phyloP scores from a whole-genome alignment of 2,797 vertebrate species.

The Sebastes kiyomatsui region DNA sequence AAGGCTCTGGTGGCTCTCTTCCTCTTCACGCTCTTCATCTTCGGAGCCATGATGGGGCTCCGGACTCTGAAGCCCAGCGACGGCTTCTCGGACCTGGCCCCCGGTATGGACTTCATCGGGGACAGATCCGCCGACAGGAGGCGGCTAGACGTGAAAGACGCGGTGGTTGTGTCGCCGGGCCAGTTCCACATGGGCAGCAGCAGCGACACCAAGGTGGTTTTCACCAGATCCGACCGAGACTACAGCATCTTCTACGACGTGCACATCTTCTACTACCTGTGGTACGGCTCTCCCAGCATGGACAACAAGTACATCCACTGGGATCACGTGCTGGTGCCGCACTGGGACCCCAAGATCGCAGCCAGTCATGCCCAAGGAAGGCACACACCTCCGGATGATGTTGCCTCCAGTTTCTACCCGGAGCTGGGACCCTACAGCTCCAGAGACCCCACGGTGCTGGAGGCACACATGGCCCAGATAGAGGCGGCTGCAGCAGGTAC shows the following conservation, averaged over 20 bases:
- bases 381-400: constrained; percentile 88
- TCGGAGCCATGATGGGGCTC: constrained; percentile 92
- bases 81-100: constrained; percentile 87
- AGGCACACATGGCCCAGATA: constrained; percentile 89
- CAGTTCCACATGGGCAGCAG: constrained; percentile 63
- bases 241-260: constrained; percentile 88
- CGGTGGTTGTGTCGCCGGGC: constrained; percentile 70
- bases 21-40: constrained; percentile 90
- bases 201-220: constrained; percentile 79
- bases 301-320: constrained; percentile 89
- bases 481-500: constrained; percentile 87
- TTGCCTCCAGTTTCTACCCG: constrained; percentile 90
- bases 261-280: constrained; percentile 91
- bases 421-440: constrained; percentile 91
- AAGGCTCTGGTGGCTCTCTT: constrained; percentile 89
- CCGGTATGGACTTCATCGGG: constrained; percentile 82
- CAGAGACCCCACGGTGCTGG: constrained; percentile 85
- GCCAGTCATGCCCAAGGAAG: constrained; percentile 89
- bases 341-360: constrained; percentile 94
- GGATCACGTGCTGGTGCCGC: constrained; percentile 91
- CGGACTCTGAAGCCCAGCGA: constrained; percentile 89
- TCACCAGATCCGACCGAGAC: constrained; percentile 78
- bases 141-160: constrained; percentile 67
- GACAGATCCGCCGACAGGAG: constrained; percentile 73
- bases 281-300: constrained; percentile 87